Conservation (phyloP, 64 coral and sea anemone species). For the Dendrophyllia cribrosa region DNA sequence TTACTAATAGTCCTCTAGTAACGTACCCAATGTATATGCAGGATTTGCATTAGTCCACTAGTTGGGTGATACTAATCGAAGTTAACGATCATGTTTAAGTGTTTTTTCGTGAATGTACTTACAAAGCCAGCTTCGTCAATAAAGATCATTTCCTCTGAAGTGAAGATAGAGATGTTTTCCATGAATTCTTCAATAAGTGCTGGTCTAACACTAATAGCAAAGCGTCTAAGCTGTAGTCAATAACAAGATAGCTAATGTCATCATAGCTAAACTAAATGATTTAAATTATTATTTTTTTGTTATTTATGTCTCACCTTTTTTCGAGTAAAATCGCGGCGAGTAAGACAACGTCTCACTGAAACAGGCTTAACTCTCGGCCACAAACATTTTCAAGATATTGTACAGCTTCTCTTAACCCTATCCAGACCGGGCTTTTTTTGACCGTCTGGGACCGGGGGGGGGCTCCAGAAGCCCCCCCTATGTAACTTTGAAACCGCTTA, state of each 20-base stretch:
- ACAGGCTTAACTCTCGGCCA: neutral
- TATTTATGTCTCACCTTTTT: neutral
- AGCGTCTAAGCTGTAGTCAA: neutral
- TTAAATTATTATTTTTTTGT: too few species aligned
- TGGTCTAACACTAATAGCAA: neutral
- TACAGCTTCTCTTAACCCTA: neutral
- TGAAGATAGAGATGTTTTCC: slow-evolving; percentile 10
- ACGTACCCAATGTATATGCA: too few species aligned
- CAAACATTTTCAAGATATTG: neutral
- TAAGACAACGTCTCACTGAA: slow-evolving; percentile 1
- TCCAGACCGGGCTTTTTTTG: too few species aligned
- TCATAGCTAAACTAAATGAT: too few species aligned
- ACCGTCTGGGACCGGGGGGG: too few species aligned
- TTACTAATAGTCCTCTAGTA: too few species aligned
- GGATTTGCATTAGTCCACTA: too few species aligned
- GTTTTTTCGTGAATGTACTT: neutral
- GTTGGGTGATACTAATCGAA: too few species aligned
- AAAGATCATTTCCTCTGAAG: slow-evolving; percentile 6
- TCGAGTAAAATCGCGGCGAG: neutral
- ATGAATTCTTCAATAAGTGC: slow-evolving; percentile 4
- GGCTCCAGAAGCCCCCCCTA: too few species aligned
- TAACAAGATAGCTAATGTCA: too few species aligned
- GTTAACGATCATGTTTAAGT: too few species aligned
- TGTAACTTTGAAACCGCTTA: too few species aligned
- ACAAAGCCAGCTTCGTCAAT: slow-evolving; percentile 14